These are phyloP conservation scores for Chaetura pelagica DNA, from an alignment of 2,113 vertebrate species.

Conservation along the genomic window DNA sequence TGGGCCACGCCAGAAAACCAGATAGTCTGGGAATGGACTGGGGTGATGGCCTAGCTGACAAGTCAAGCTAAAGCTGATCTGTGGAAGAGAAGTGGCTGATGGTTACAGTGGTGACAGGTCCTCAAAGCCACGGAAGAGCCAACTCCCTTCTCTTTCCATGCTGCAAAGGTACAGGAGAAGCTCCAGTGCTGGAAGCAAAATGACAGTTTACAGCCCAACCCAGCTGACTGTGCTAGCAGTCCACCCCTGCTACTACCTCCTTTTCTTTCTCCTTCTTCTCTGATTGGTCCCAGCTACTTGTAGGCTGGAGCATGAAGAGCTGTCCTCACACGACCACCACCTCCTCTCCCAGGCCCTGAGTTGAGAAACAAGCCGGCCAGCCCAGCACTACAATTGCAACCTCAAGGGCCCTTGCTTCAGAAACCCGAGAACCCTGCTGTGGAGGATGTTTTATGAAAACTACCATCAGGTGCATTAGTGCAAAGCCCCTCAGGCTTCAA, in stretches of 20 bases:
- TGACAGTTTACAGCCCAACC: rapidly evolving
- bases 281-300: background rate
- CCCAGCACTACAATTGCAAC: background rate
- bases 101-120: background rate
- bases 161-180: background rate
- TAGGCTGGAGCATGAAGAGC: background rate
- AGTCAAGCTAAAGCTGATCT: background rate
- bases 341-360: background rate
- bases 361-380: background rate
- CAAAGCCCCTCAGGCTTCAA: background rate
- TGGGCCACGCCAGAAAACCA: background rate
- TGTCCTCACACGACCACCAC: background rate
- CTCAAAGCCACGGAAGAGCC: background rate
- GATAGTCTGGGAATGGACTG: background rate
- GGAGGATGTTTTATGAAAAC: background rate
- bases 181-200: background rate
- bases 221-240: background rate
- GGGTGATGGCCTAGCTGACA: background rate
- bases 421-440: background rate
- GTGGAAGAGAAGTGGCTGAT: background rate
- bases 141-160: background rate
- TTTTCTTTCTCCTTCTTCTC: background rate
- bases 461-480: background rate
- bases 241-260: background rate
- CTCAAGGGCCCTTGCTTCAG: background rate